phyloP scores from a whole-genome alignment of 53 echinoderm and acorn worm genomes.

The Stichopus horrens region DNA sequence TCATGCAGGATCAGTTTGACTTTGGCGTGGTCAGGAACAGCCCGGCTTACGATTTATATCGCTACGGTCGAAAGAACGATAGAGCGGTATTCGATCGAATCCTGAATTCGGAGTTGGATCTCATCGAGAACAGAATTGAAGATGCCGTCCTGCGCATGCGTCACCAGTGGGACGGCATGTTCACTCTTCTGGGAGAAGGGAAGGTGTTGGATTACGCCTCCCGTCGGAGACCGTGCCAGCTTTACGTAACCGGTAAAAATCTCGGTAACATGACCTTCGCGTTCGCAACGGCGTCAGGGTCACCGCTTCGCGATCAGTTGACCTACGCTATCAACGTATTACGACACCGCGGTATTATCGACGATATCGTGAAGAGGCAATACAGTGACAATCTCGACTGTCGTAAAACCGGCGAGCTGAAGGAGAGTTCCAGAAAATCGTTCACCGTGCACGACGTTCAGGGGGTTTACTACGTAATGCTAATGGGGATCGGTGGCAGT shows the following conservation, averaged over 20 bases:
- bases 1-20: constrained; percentile 72
- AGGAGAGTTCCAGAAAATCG: constrained; percentile 64
- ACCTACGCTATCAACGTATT: constrained; percentile 72
- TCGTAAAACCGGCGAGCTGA: constrained; percentile 59
- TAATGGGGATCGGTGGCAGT: constrained; percentile 69
- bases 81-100: constrained; percentile 66
- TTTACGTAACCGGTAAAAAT: constrained; percentile 66
- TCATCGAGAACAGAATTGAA: constrained; percentile 75
- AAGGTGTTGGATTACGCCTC: constrained; percentile 73
- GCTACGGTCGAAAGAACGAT: constrained; percentile 50
- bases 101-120: constrained; percentile 61
- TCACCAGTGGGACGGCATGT: constrained; percentile 74
- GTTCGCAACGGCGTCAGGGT: constrained; percentile 79
- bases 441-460: constrained; percentile 83
- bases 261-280: constrained; percentile 84
- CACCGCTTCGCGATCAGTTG: constrained; percentile 89
- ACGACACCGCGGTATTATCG: constrained; percentile 52
- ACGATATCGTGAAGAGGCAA: constrained; percentile 45
- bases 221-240: constrained; percentile 76
- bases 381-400: constrained; percentile 70
- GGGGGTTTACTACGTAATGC: constrained; percentile 78
- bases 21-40: constrained; percentile 78
- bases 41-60: constrained; percentile 77
- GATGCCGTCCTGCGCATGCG: constrained; percentile 74
- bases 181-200: constrained; percentile 81